These are phyloP conservation scores for Strix uralensis DNA, from an alignment of 2,113 vertebrate genomes.

Conservation along the genomic window DNA sequence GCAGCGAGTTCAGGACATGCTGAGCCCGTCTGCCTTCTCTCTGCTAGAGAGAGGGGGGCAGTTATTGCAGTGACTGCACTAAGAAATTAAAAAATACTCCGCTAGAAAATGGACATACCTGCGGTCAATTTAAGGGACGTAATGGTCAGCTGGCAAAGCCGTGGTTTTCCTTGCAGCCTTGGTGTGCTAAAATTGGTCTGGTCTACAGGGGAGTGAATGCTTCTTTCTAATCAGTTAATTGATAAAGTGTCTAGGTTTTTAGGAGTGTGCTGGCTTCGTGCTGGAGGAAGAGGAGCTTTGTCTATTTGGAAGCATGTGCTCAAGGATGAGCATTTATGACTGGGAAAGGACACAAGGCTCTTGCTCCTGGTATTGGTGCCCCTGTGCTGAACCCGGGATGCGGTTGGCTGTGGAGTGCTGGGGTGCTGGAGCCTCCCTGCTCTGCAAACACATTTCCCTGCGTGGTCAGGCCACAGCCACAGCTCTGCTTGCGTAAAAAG, in stretches of 20 bases:
- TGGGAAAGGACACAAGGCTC: not conserved
- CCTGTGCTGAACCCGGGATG: not conserved
- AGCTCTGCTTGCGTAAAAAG: not conserved
- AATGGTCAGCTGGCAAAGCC: not conserved
- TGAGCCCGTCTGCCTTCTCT: not conserved
- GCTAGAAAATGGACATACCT: not conserved
- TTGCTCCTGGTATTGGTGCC: not conserved
- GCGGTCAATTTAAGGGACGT: not conserved
- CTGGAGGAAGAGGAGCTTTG: not conserved
- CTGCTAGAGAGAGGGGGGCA: no score
- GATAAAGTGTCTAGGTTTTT: not conserved
- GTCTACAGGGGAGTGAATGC: no score
- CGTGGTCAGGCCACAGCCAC: not conserved
- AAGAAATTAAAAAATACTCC: not conserved
- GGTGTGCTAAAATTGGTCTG: not conserved
- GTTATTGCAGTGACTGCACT: accelerated
- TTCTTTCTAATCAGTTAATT: not conserved
- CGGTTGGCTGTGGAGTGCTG: not conserved
- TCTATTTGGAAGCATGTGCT: not conserved
- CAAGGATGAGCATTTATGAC: accelerated
- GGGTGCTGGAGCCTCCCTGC: not conserved
- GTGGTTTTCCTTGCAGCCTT: not conserved
- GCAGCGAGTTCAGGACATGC: not conserved
- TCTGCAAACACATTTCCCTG: not conserved
- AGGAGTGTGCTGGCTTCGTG: no score